Conservation (phyloP, 2,888 invertebrate species). For the Chrysolina oricalcia region DNA sequence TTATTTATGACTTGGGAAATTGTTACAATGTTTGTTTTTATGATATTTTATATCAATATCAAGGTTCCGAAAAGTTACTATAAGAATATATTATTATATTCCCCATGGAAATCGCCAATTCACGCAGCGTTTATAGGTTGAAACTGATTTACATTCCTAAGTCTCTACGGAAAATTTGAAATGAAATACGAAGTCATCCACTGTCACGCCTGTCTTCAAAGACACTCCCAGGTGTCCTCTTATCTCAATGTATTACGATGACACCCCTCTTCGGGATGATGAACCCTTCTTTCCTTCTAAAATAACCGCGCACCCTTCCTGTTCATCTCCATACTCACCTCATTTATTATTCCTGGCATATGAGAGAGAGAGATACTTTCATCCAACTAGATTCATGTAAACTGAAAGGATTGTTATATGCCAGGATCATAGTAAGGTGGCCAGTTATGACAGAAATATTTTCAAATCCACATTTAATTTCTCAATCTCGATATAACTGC, state of each 20-base stretch:
- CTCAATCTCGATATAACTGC: too few relatives aligned
- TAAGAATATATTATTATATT: too few relatives aligned
- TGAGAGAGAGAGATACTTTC: background rate
- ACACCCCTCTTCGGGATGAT: slow-evolving; percentile 24
- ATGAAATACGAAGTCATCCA: background rate
- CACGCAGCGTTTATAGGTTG: too few relatives aligned
- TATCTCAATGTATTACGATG: slow-evolving; percentile 18
- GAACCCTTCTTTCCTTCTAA: slow-evolving; percentile 24
- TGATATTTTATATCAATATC: too few relatives aligned
- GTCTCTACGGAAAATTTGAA: slow-evolving; percentile 1
- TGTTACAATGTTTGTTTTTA: too few relatives aligned
- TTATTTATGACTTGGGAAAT: too few relatives aligned
- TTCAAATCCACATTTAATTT: background rate
- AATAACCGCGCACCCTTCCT: slow-evolving; percentile 23
- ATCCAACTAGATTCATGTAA: background rate
- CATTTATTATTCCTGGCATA: slow-evolving; percentile 22
- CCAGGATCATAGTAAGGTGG: background rate
- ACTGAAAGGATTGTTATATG: too few relatives aligned
- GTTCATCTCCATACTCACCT: slow-evolving; percentile 19
- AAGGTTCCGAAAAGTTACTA: too few relatives aligned
- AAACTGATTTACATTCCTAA: too few relatives aligned
- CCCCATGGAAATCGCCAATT: too few relatives aligned
- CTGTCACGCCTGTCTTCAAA: slow-evolving; percentile 14
- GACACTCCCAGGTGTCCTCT: slow-evolving; percentile 20
- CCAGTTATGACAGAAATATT: background rate